Evolutionary conservation across 2,888 invertebrate genomes (phyloP).

Genomic region (Hirudinaria manillensis): DNA sequence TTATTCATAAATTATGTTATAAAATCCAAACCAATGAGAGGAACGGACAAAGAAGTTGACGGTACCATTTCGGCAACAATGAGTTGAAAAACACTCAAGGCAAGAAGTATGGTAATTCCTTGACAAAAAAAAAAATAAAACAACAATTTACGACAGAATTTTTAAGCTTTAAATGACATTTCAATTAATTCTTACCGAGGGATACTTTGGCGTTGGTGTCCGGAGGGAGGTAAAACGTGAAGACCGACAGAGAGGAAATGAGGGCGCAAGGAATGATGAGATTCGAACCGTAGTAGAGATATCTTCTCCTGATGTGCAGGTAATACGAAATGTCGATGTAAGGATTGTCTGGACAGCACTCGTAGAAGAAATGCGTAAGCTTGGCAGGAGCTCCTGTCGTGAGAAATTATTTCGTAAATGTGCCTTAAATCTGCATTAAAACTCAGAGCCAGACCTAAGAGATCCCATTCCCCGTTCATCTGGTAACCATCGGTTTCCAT

Average conservation of each 20-base stretch:
- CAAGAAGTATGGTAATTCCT: constrained; percentile 41
- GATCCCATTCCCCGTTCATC: constrained; percentile 39
- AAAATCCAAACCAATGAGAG: constrained; percentile 39
- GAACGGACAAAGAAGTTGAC: constrained; percentile 40
- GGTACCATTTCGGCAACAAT: constrained; percentile 41
- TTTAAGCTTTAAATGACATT: too few species aligned
- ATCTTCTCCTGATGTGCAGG: constrained; percentile 37
- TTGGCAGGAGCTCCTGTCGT: constrained; percentile 35
- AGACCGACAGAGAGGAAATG: constrained; percentile 31
- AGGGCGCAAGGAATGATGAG: constrained; percentile 35
- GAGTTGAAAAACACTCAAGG: constrained; percentile 40
- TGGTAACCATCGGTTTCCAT: constrained; percentile 38
- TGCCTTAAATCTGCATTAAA: neutral
- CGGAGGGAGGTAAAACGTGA: constrained; percentile 32
- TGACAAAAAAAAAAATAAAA: constrained; percentile 16
- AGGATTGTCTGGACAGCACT: constrained; percentile 39
- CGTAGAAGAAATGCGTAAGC: constrained; percentile 36
- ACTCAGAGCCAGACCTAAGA: constrained; percentile 38
- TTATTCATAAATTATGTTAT: neutral
- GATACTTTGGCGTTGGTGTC: constrained; percentile 34
- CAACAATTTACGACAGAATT: too few species aligned
- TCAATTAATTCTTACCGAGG: constrained; percentile 31
- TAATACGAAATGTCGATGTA: constrained; percentile 41
- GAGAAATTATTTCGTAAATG: neutral
- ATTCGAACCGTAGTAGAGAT: too few species aligned